These are phyloP conservation scores for Hypotaenidia okinawae DNA, from an alignment of 2,797 vertebrate species.

Conservation along the genomic window DNA sequence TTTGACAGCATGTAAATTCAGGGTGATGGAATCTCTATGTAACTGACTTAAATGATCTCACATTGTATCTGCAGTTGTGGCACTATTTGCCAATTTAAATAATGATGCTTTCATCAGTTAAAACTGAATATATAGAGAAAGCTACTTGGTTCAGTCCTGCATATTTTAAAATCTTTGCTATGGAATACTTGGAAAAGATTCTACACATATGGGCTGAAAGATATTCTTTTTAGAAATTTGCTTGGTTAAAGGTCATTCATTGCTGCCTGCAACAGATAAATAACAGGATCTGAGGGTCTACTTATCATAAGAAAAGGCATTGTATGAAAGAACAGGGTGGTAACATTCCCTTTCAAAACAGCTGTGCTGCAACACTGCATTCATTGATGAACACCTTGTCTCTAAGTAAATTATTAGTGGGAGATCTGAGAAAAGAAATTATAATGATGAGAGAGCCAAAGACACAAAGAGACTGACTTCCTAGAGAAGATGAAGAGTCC, in stretches of 20 bases:
- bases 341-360: not conserved
- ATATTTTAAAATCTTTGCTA: not conserved
- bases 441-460: not conserved
- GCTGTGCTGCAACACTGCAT: not conserved
- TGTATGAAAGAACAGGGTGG: not conserved
- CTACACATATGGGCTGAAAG: not conserved
- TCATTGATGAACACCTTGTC: not conserved
- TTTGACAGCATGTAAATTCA: not conserved
- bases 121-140: not conserved
- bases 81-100: not conserved
- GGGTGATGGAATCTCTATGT: not conserved
- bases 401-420: not conserved
- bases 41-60: not conserved
- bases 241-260: not conserved
- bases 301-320: not conserved
- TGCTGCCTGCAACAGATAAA: not conserved
- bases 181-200: not conserved
- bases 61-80: not conserved
- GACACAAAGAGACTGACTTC: not conserved
- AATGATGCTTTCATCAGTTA: not conserved
- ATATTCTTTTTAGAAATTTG: not conserved
- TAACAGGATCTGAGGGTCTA: not conserved
- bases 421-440: not conserved
- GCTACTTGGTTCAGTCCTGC: not conserved
- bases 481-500: not conserved